Evolutionary conservation across 2,113 vertebrate genomes (phyloP).

Genomic region (Megaleporinus macrocephalus): DNA sequence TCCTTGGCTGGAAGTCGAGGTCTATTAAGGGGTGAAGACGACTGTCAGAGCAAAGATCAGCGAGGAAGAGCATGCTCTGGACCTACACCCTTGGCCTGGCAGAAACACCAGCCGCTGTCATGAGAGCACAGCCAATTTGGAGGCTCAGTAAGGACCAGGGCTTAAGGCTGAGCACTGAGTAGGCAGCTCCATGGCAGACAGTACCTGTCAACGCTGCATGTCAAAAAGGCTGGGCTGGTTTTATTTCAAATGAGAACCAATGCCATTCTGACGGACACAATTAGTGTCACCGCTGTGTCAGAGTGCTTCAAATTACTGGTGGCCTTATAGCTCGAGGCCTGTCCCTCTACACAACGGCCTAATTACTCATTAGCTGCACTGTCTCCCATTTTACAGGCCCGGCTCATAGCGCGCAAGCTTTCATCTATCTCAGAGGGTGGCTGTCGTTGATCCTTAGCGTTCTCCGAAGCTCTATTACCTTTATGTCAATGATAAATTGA

Average conservation of each 20-base stretch:
- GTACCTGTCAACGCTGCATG: slow-evolving; percentile 66
- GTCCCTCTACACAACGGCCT: slow-evolving; percentile 63
- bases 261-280: slow-evolving; percentile 67
- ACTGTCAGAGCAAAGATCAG: slow-evolving; percentile 40
- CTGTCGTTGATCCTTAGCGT: slow-evolving; percentile 55
- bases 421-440: slow-evolving; percentile 55
- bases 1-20: slow-evolving; percentile 9
- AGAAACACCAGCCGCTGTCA: slow-evolving; percentile 53
- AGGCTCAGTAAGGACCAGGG: slow-evolving; percentile 61
- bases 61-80: slow-evolving; percentile 40
- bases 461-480: slow-evolving; percentile 58
- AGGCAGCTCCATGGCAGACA: slow-evolving; percentile 54
- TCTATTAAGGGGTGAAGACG: slow-evolving; percentile 48
- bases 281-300: slow-evolving; percentile 75
- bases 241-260: slow-evolving; percentile 76
- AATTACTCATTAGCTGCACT: slow-evolving; percentile 69
- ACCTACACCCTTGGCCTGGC: slow-evolving; percentile 52
- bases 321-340: slow-evolving; percentile 67
- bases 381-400: slow-evolving; percentile 60
- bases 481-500: slow-evolving; percentile 64
- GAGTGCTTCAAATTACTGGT: slow-evolving; percentile 68
- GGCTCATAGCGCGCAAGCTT: slow-evolving; percentile 50
- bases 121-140: slow-evolving; percentile 67
- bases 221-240: slow-evolving; percentile 67
- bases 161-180: slow-evolving; percentile 50